phyloP scores from a whole-genome alignment of 64 coral and sea anemone species.

The Pocillopora verrucosa region DNA sequence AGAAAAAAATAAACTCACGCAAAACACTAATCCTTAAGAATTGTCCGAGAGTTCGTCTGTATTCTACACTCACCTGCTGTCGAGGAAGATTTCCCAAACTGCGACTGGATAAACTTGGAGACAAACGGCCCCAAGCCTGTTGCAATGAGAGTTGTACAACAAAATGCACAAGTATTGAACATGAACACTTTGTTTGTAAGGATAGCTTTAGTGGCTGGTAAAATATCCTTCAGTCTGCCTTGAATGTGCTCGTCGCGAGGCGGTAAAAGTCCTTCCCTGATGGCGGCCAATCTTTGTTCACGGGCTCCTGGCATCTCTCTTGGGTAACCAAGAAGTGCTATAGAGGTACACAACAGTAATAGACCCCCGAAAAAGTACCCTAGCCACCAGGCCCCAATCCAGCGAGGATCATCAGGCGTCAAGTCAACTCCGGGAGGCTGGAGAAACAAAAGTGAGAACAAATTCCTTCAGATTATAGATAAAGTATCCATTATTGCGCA shows the following conservation, averaged over 20 bases:
- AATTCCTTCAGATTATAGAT: neutral
- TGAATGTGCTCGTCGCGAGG: constrained; percentile 86
- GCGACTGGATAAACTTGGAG: constrained; percentile 94
- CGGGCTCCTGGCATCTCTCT: constrained; percentile 95
- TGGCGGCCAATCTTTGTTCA: constrained; percentile 65
- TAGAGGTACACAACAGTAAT: constrained; percentile 72
- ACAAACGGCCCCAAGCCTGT: constrained; percentile 88
- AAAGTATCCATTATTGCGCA: neutral
- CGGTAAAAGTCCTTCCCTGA: constrained; percentile 83
- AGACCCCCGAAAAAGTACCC: constrained; percentile 94
- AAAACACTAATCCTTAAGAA: no score
- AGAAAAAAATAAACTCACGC: neutral
- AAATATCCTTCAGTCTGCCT: constrained; percentile 79
- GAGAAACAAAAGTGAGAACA: neutral
- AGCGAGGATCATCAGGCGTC: constrained; percentile 97
- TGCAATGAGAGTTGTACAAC: constrained; percentile 85
- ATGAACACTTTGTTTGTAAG: constrained; percentile 83
- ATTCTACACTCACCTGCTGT: constrained; percentile 56
- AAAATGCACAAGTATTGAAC: constrained; percentile 87
- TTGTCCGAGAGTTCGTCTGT: neutral
- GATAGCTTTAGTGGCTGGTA: constrained; percentile 92
- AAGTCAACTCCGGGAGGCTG: constrained; percentile 94
- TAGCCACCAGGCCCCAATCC: constrained; percentile 99
- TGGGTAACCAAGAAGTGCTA: constrained; percentile 87
- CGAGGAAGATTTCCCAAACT: constrained; percentile 59